Conservation (phyloP, 2,797 vertebrate genomes). For the Protosalanx chinensis region DNA sequence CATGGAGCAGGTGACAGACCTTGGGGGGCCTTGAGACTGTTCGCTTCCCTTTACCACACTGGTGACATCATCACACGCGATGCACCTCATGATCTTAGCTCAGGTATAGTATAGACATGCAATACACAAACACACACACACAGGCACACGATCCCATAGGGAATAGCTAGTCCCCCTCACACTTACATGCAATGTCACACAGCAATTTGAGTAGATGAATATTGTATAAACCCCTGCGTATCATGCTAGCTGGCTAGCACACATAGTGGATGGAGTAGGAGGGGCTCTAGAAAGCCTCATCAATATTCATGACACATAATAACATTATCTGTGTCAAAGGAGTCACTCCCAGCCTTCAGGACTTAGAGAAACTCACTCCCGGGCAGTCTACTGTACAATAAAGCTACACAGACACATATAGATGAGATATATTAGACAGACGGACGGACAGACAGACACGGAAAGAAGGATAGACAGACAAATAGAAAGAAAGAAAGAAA, state of each 20-base stretch:
- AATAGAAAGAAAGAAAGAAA: too few species aligned
- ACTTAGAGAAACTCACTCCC: neutral
- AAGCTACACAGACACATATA: neutral
- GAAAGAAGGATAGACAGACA: too few species aligned
- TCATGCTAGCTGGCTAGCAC: constrained; percentile 25
- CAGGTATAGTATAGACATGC: neutral
- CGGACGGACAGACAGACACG: too few species aligned
- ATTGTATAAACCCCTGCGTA: constrained; percentile 11
- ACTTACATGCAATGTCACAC: constrained; percentile 11
- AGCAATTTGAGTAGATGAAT: constrained; percentile 37
- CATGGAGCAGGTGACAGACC: neutral
- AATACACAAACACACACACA: constrained; percentile 7
- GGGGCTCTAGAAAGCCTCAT: constrained; percentile 21
- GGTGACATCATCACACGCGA: neutral
- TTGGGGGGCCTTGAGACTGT: neutral
- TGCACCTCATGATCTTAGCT: neutral
- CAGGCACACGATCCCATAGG: neutral
- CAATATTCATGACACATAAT: constrained; percentile 34
- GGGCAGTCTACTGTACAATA: neutral
- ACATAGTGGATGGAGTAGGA: neutral
- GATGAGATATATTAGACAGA: too few species aligned
- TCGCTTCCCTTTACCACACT: neutral
- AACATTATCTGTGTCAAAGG: constrained; percentile 28
- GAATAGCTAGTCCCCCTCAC: neutral
- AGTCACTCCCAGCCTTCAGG: constrained; percentile 9